A percentile compares a stretch with the other conserved stretches of the same genome.
phyloP scores from a whole-genome alignment of 1,140 invertebrate genomes.

The Drosophila biarmipes region DNA sequence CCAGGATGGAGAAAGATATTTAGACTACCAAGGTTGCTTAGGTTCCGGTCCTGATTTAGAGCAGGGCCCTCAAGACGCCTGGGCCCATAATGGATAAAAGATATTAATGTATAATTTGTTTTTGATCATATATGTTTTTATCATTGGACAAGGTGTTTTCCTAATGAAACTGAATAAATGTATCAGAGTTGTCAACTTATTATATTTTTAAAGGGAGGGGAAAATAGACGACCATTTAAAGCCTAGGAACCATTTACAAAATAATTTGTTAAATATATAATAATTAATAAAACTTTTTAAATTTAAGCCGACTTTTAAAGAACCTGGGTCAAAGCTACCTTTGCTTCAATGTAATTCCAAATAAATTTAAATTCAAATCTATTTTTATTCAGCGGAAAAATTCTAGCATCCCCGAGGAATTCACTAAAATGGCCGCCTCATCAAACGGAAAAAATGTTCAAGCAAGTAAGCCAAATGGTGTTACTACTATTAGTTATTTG shows the following conservation, averaged over 20 bases:
- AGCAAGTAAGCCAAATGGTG: conserved; percentile 12
- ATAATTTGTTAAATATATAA: too few relatives aligned
- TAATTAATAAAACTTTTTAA: neutral
- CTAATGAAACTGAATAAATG: conserved; percentile 3
- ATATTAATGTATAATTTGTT: neutral
- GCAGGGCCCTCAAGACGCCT: neutral
- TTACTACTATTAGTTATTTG: neutral
- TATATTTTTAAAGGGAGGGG: neutral
- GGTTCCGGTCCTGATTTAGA: neutral
- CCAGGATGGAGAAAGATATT: neutral
- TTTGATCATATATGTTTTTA: neutral
- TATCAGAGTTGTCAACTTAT: neutral
- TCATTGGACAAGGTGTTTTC: neutral
- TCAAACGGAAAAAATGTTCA: conserved; percentile 1
- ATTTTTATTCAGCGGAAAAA: neutral
- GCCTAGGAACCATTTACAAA: too few relatives aligned
- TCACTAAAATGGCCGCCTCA: neutral
- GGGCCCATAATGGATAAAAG: neutral
- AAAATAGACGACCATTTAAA: too few relatives aligned
- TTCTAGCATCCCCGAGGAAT: neutral
- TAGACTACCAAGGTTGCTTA: neutral
- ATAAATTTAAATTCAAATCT: neutral
- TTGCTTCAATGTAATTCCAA: neutral
- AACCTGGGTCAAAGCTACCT: neutral
- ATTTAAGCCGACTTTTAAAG: neutral